Evolutionary conservation across 2,888 invertebrate genomes (phyloP), one percentile per base, ranked within the genome.

Genomic region (Hesperia comma): DNA sequence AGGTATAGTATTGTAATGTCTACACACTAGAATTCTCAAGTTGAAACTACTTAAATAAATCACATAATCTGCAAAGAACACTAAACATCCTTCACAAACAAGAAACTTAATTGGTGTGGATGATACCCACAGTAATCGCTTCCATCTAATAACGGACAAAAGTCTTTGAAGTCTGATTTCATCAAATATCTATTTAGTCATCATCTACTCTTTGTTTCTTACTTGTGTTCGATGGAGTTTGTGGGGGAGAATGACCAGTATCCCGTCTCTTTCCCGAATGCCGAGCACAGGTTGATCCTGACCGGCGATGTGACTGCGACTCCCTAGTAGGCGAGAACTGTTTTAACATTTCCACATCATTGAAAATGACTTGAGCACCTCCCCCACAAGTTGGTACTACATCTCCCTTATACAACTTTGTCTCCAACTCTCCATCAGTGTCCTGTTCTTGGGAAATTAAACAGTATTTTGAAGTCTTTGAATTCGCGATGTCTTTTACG

Each of bases 291-390:
- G 75, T 78, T 0, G 77, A 82, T 0, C 78, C 81, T 0, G 90
- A 88, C 0, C 79, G 72, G 14, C 87, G 76, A n/a, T 81, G 74
- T 0, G 78, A 71, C 2, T 72, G 72, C 0, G 81, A 79, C 1
- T 90, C 88, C 5, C 83, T 72, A 0, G 93, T 95, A 0, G 97
- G 97, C 0, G 97, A 97, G 77, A 95, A 94, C 80, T 98, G 98
- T 72, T 95, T 95, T 8, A 99, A 84, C 80, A 96, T 95, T 84
- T 99, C 99, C 0, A 99, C 96, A 85, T 99, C 99, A 75, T 97
- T 96, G 82, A 99, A 98, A 32, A 99, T 96, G 0, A 99, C 97
- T 80, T 99, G 98, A 0, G 98, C 97, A 0, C 99, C 99, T 0
- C 99, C 99, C 1, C 98, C 97, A 67, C 96, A 95, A 0, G 99